Base-by-base conservation (phyloP, 2,888 invertebrate species). In the Cryptosula pallasiana region DNA sequence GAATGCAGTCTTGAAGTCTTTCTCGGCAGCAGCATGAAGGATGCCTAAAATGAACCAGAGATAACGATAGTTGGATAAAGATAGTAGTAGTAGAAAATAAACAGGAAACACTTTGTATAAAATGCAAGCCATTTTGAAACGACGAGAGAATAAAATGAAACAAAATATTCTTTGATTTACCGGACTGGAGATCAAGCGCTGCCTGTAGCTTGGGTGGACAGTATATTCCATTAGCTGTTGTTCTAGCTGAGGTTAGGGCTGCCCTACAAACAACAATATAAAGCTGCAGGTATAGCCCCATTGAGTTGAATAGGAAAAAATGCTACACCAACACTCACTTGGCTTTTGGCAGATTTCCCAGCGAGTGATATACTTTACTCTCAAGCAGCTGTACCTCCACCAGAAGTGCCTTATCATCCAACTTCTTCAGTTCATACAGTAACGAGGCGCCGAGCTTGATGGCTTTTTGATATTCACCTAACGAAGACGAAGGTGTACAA, bases 141-240 rank as follows among this genome's bases (percentile, higher is more conserved):
- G n/a, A n/a, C n/a, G n/a, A n/a, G n/a, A n/a, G n/a, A n/a, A n/a
- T n/a, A n/a, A n/a, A n/a, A n/a, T n/a, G n/a, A n/a, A n/a, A n/a
- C n/a, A n/a, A n/a, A n/a, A n/a, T n/a, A n/a, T n/a, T n/a, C n/a
- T n/a, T n/a, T 45, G 20, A 45, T 45, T 73, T 77, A 78, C 97
- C 97, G 2, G 98, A 97, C 84, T 98, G 97, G 77, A 97, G 88
- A 86, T 99, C 99, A 55, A 99, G 88, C 13, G 96, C 92, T 9
- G 97, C 96, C 87, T 99, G 99, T 88, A 98, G 92, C 87, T 95
- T 95, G 0, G 99, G 98, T 75, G 98, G 96, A 85, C 98, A 97
- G 85, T 99, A 99, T 80, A 99, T 98, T 16, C 97, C 94, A 87
- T 99, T 99, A 5, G 99, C 99, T 69, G 99, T 99, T n/a, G 99